Conservation (phyloP, 2,888 invertebrate genomes). For the Nudaria mundana region DNA sequence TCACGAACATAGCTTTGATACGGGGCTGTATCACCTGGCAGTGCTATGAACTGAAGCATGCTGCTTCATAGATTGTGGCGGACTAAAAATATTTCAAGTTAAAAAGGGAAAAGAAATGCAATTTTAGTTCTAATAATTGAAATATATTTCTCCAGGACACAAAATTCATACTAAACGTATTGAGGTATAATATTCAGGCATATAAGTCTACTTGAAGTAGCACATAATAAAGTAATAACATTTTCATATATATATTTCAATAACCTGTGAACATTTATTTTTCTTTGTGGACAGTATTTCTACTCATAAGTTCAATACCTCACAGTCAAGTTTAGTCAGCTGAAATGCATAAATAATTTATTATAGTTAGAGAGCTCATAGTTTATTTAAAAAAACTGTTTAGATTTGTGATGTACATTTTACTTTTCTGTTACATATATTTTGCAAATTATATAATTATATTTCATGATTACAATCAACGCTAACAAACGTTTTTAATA, state of each 20-base stretch:
- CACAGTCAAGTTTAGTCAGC: slow-evolving; percentile 48
- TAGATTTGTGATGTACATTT: slow-evolving; percentile 50
- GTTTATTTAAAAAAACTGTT: slow-evolving; percentile 40
- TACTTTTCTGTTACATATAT: slow-evolving; percentile 23
- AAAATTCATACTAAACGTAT: slow-evolving; percentile 74
- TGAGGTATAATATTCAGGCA: slow-evolving; percentile 77
- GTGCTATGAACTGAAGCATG: too few relatives aligned
- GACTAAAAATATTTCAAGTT: too few relatives aligned
- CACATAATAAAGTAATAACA: slow-evolving; percentile 61
- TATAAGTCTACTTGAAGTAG: slow-evolving; percentile 64
- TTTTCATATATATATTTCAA: slow-evolving; percentile 46
- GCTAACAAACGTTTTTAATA: slow-evolving; percentile 49
- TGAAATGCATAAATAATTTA: slow-evolving; percentile 52
- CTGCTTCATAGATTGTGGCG: too few relatives aligned
- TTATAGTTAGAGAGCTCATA: slow-evolving; percentile 59
- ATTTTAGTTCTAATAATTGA: slow-evolving; percentile 60
- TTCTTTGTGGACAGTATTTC: slow-evolving; percentile 38
- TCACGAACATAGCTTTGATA: too few relatives aligned
- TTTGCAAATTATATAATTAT: background rate
- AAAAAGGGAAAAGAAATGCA: slow-evolving; percentile 55
- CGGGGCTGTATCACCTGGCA: too few relatives aligned
- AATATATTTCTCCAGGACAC: slow-evolving; percentile 73
- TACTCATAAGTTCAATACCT: slow-evolving; percentile 34
- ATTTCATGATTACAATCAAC: slow-evolving; percentile 14
- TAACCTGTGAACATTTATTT: slow-evolving; percentile 41